Evolutionary conservation across 2,113 vertebrate genomes (phyloP).

Genomic region (Eidolon helvum): DNA sequence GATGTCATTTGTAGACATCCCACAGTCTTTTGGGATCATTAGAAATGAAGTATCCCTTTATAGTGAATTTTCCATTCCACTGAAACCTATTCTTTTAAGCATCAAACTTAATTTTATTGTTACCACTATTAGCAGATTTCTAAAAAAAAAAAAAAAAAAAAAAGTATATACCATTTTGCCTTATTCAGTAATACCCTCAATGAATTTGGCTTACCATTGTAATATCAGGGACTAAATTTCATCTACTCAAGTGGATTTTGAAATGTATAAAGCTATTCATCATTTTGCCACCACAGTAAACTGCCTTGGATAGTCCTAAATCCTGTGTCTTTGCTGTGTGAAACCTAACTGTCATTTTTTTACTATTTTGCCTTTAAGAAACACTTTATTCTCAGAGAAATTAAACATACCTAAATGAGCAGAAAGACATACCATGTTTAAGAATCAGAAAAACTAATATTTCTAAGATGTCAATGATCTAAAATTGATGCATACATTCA

Average conservation of each 20-base stretch:
- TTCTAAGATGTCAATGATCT: background rate
- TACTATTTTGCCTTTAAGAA: background rate
- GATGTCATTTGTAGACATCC: background rate
- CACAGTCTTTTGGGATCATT: background rate
- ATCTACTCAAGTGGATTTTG: background rate
- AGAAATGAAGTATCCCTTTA: background rate
- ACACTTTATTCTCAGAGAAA: background rate
- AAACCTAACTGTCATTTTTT: background rate
- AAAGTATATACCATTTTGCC: background rate
- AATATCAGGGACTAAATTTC: background rate
- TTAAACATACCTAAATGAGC: background rate
- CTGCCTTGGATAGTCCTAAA: background rate
- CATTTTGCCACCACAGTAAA: background rate
- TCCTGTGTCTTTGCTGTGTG: background rate
- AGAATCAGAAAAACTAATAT: background rate
- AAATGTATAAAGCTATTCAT: background rate
- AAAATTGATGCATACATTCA: background rate
- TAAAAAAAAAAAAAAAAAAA: too few relatives aligned
- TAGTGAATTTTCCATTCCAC: background rate
- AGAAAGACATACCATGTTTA: background rate
- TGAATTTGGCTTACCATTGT: background rate
- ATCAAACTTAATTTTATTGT: background rate
- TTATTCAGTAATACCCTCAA: background rate
- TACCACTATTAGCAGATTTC: background rate
- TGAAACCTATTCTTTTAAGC: background rate